Conservation (phyloP, 2,888 invertebrate species). For the Lasioglossum zephyrum region DNA sequence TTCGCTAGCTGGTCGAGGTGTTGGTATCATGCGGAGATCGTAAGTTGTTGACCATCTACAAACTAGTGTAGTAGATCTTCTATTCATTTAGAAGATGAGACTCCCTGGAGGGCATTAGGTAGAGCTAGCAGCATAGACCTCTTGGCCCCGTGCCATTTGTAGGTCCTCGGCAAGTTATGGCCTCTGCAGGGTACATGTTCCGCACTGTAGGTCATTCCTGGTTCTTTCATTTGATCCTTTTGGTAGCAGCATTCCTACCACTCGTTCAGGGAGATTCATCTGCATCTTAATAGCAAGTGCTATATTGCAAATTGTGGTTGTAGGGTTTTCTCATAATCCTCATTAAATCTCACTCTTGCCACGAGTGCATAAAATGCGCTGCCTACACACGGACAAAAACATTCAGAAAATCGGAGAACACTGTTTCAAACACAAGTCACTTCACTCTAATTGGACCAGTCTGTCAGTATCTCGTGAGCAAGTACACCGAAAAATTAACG, state of each 20-base stretch:
- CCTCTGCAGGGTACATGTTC: neutral
- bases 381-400: no score
- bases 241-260: neutral
- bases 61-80: neutral
- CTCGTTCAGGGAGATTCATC: neutral
- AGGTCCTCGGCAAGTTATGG: neutral
- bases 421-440: neutral
- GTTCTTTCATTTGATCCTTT: neutral
- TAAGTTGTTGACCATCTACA: neutral
- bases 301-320: neutral
- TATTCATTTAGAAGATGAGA: neutral
- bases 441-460: neutral
- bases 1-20: neutral
- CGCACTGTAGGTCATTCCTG: neutral
- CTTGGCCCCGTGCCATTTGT: neutral
- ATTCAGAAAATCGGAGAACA: no score
- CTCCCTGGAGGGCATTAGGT: neutral
- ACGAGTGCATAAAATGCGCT: neutral
- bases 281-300: neutral
- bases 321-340: neutral
- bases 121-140: neutral
- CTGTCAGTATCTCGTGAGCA: neutral
- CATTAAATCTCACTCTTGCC: neutral
- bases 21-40: neutral
- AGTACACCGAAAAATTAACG: neutral